These are phyloP conservation scores for Microctenopoma stevenorrisi DNA, from an alignment of 2,797 vertebrate species.

Conservation along the genomic window DNA sequence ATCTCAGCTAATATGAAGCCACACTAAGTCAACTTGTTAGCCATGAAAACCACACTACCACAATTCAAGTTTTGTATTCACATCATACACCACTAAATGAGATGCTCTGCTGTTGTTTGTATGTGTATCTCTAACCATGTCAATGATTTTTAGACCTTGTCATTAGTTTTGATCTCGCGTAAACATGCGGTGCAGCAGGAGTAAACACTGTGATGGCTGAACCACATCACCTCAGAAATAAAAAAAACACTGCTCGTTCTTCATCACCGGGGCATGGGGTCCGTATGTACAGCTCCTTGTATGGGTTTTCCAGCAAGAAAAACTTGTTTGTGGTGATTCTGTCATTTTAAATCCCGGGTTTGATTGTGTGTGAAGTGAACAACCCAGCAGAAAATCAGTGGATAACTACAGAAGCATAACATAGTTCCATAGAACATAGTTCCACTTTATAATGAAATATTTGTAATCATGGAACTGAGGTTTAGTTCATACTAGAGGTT, in stretches of 20 bases:
- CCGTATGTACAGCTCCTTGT: constrained; percentile 51
- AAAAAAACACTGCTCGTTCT: constrained; percentile 37
- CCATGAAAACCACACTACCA: neutral
- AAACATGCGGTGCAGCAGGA: constrained; percentile 67
- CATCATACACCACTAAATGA: constrained; percentile 10
- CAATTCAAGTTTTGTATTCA: constrained; percentile 8
- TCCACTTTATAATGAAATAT: constrained; percentile 1
- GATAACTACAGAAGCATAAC: constrained; percentile 7
- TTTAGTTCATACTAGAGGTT: constrained; percentile 4
- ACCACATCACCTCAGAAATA: constrained; percentile 60
- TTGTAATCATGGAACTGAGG: constrained; percentile 3
- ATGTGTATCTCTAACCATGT: constrained; percentile 49
- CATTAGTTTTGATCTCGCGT: constrained; percentile 67
- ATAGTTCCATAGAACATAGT: constrained; percentile 10
- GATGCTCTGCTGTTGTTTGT: constrained; percentile 46
- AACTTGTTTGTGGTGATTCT: constrained; percentile 8
- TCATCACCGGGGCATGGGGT: constrained; percentile 30
- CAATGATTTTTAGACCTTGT: constrained; percentile 62
- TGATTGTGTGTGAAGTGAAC: neutral
- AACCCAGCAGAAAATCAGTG: neutral
- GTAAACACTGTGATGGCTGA: constrained; percentile 72
- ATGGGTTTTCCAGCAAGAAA: constrained; percentile 55
- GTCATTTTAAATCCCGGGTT: constrained; percentile 7
- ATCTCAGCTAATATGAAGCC: neutral
- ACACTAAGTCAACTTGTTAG: neutral